Base-by-base conservation (phyloP, 2,888 invertebrate genomes). In the Trachelus iudaicus region DNA sequence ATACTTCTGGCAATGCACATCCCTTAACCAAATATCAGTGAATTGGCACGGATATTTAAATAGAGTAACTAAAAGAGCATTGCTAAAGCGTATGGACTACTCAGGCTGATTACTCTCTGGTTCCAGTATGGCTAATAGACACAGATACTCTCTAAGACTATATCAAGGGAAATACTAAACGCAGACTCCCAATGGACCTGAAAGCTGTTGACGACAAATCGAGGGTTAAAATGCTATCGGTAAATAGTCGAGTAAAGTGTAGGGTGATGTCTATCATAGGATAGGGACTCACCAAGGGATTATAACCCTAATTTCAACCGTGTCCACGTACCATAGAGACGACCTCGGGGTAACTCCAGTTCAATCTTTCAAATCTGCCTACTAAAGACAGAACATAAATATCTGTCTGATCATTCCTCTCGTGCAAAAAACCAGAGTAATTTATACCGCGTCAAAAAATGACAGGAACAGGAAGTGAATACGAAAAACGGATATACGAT, bases 131-230 rank as follows among this genome's bases (percentile, higher is more conserved):
- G 56, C 56, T 56, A 56, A 56, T 56, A 56, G 56, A 56, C 56
- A 56, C 56, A 56, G 56, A 56, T 56, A 56, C 23, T 56, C 56
- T 56, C 56, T 56, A 23, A 75, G 30, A 35, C 30, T 34, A 9
- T 31, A 40, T 15, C 30, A 68, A 68, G 33, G n/a, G 31, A 69
- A 30, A 13, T 37, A 30, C 40, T 30, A 9, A 76, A 12, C 30
- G 80, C 75, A 56, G 84, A 89, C 85, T 89, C 90, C 90, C 90
- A 86, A 89, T 88, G 90, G 91, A 85, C 85, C 86, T 81, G 85
- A 87, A 89, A 89, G 90, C 90, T 90, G 91, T 91, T 91, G 90
- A 91, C 89, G 91, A 91, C 91, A 91, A 91, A 91, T 91, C 89
- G 91, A 91, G 91, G 91, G 91, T 91, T 91, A 90, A 91, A 91